Evolutionary conservation across 2,797 vertebrate genomes (phyloP).

Genomic region (Pogoniulus pusillus): DNA sequence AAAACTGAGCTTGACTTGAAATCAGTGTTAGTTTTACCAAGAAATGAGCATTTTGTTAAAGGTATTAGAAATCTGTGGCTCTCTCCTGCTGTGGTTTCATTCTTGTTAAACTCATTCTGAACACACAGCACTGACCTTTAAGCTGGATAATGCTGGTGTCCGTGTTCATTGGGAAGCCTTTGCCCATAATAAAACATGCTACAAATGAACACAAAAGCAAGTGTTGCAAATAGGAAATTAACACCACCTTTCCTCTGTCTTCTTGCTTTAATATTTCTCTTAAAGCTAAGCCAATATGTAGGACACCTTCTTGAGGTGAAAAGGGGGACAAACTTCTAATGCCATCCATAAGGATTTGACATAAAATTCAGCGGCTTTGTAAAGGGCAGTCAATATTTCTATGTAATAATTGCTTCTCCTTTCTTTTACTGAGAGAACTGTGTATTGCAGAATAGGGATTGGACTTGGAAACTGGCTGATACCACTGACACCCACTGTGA

Average conservation of each 20-base stretch:
- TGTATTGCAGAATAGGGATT: neutral
- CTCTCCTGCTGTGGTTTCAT: neutral
- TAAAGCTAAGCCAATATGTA: conserved; percentile 27
- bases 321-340: neutral
- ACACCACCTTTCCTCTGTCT: conserved; percentile 21
- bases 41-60: conserved; percentile 22
- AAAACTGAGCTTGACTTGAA: conserved; percentile 27
- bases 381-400: neutral
- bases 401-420: neutral
- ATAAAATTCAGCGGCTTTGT: neutral
- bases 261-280: conserved; percentile 32
- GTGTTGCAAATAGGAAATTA: conserved; percentile 23
- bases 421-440: neutral
- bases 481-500: neutral
- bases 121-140: neutral
- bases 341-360: neutral
- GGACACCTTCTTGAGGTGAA: conserved; percentile 25
- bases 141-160: neutral
- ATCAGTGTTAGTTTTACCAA: neutral
- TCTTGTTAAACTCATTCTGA: neutral
- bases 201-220: conserved; percentile 23
- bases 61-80: neutral
- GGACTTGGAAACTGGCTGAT: neutral
- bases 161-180: neutral
- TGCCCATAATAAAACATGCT: conserved; percentile 23